Evolutionary conservation across 2,113 vertebrate species (phyloP).

Genomic region (Eidolon helvum): DNA sequence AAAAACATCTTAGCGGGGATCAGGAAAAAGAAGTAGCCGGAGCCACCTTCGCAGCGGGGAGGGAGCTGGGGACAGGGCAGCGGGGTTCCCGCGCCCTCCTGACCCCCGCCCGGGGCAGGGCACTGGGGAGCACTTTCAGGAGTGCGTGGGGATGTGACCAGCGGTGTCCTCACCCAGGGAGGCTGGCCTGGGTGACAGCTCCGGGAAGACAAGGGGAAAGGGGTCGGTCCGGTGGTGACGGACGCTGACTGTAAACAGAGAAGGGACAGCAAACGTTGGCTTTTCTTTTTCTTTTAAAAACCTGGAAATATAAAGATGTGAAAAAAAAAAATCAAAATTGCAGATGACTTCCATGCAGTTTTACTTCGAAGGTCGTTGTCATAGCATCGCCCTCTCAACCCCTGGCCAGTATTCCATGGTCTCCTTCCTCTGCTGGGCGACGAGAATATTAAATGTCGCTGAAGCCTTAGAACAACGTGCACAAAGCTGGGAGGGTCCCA

Average conservation of each 20-base stretch:
- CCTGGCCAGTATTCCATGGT: accelerated
- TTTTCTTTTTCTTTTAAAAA: not conserved
- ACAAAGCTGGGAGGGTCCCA: no score
- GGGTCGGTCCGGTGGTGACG: accelerated
- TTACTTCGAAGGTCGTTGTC: not conserved
- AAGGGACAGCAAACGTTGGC: not conserved
- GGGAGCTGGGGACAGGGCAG: not conserved
- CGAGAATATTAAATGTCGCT: not conserved
- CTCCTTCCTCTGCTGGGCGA: not conserved
- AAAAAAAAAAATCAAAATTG: not conserved
- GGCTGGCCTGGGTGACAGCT: not conserved
- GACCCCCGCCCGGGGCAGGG: accelerated
- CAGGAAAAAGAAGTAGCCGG: not conserved
- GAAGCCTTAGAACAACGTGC: not conserved
- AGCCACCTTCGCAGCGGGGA: accelerated
- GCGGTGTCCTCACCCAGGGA: no score
- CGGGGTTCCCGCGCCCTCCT: not conserved
- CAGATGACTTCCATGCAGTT: not conserved
- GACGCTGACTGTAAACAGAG: not conserved
- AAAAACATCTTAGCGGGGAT: no score
- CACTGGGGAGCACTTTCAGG: accelerated
- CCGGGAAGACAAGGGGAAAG: accelerated
- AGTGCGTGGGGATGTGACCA: not conserved
- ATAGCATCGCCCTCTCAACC: accelerated
- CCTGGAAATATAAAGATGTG: no score